Conservation (phyloP, 2,113 vertebrate species). For the Lutjanus erythropterus region DNA sequence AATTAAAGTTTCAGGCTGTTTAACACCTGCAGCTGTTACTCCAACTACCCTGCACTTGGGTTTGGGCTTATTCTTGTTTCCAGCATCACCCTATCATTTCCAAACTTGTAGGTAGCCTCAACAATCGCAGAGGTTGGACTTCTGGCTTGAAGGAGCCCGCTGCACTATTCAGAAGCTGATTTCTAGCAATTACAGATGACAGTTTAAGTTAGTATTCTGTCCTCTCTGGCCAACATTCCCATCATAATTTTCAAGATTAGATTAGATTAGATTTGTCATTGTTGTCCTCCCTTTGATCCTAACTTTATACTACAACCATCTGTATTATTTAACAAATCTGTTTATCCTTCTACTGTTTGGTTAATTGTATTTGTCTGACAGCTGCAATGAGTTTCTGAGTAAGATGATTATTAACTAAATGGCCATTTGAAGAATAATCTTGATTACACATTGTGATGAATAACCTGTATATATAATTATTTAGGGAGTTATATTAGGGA, state of each 20-base stretch:
- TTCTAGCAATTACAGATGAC: not conserved
- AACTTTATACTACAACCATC: not conserved
- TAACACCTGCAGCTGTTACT: not conserved
- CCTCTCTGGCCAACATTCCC: not conserved
- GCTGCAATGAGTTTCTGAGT: too few relatives aligned
- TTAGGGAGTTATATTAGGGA: too few relatives aligned
- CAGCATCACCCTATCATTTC: conserved; percentile 4
- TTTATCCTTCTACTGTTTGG: too few relatives aligned
- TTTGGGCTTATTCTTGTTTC: not conserved
- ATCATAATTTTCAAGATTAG: not conserved
- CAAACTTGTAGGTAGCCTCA: not conserved
- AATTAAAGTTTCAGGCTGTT: not conserved
- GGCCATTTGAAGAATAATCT: too few relatives aligned
- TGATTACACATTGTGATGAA: too few relatives aligned
- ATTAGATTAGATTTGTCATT: not conserved
- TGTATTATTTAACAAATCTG: too few relatives aligned
- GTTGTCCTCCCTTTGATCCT: not conserved
- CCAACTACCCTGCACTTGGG: not conserved
- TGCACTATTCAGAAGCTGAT: not conserved
- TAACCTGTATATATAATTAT: too few relatives aligned
- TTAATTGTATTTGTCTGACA: too few relatives aligned
- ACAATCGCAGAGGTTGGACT: not conserved
- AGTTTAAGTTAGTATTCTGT: not conserved
- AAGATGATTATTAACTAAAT: too few relatives aligned
- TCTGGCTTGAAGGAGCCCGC: not conserved